Evolutionary conservation across 2,797 vertebrate species (phyloP).

Genomic region (Telmatherina bonti): DNA sequence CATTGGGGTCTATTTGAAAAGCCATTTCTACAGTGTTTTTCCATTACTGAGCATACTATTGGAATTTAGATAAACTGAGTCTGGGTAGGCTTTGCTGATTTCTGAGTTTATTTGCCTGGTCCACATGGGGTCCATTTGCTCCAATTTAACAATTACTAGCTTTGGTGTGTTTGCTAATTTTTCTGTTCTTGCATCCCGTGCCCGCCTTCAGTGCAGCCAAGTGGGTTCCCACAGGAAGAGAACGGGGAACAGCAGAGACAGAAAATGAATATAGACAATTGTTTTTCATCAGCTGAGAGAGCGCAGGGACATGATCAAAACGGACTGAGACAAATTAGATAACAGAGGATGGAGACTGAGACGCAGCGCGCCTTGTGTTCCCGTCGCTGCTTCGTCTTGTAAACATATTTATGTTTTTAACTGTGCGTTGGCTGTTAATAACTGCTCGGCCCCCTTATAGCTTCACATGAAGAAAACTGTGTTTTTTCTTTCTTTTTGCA

Average conservation of each 20-base stretch:
- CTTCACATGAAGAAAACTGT: constrained; percentile 2
- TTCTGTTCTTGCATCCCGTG: constrained; percentile 57
- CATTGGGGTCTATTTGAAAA: constrained; percentile 82
- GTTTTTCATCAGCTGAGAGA: constrained; percentile 69
- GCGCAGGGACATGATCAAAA: constrained; percentile 56
- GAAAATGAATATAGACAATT: constrained; percentile 65
- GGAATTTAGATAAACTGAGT: constrained; percentile 76
- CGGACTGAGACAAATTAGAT: constrained; percentile 61
- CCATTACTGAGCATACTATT: constrained; percentile 78
- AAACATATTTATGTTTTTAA: constrained; percentile 43
- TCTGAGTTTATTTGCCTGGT: constrained; percentile 63
- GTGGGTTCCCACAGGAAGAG: constrained; percentile 61
- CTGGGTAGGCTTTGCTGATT: constrained; percentile 64
- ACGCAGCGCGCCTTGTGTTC: constrained; percentile 34
- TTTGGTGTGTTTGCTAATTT: constrained; percentile 68
- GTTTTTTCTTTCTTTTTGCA: constrained; percentile 4
- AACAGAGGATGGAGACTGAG: constrained; percentile 36
- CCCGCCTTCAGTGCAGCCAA: constrained; percentile 54
- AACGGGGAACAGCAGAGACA: constrained; percentile 40
- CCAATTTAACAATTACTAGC: constrained; percentile 73
- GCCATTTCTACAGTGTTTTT: constrained; percentile 78
- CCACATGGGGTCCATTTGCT: constrained; percentile 72
- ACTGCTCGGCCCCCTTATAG: background rate
- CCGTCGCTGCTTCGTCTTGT: constrained; percentile 10
- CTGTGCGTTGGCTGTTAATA: constrained; percentile 28